Base-by-base conservation (phyloP, 2,113 vertebrate species). In the Pogona vitticeps region DNA sequence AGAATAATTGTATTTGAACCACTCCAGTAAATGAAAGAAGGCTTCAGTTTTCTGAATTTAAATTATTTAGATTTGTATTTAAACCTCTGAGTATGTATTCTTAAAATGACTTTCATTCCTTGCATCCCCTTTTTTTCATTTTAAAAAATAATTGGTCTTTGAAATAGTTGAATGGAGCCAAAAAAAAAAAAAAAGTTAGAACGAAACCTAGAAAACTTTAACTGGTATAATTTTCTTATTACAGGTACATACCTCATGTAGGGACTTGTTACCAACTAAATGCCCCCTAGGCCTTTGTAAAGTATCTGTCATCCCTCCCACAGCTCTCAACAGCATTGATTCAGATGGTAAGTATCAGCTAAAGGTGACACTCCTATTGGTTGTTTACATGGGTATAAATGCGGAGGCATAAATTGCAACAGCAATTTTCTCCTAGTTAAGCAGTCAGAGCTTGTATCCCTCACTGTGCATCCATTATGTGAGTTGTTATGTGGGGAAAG, bases 271-370 rank as follows among this genome's bases (percentile, higher is more conserved):
- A 84, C 95, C 98, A 82, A 96, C 90, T 38, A 99, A 98, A 96
- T 99, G 99, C 92, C 99, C 99, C 0, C 97, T 99, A 81, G 99
- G 99, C 81, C 97, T 98, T 88, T 99, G 98, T 89, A 99, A 99
- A 94, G 99, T 99, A 65, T 99, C 98, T 0, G 98, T 99, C 91
- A 99, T 99, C 90, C 98, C 99, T 12, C 98, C 99, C 13, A 99
- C 98, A 0, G 98, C 98, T 0, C 98, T 99, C 72, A 99, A 99
- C 97, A 99, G 98, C 96, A 99, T 99, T 46, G 99, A 99, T 93
- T 99, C 99, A 0, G 99, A 99, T 1, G 99, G 99, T 99, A 93
- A 96, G 97, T 96, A 8, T 61, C 1, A 0, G 2, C 17, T 1
- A 26, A 12, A 52, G 14, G 14, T 63, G 5, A 52, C 46, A 52